Percentiles rank a stretch among this genome's conserved stretches.
Evolutionary conservation across 2,113 vertebrate species (phyloP).

Genomic region (Pedionomus torquatus): DNA sequence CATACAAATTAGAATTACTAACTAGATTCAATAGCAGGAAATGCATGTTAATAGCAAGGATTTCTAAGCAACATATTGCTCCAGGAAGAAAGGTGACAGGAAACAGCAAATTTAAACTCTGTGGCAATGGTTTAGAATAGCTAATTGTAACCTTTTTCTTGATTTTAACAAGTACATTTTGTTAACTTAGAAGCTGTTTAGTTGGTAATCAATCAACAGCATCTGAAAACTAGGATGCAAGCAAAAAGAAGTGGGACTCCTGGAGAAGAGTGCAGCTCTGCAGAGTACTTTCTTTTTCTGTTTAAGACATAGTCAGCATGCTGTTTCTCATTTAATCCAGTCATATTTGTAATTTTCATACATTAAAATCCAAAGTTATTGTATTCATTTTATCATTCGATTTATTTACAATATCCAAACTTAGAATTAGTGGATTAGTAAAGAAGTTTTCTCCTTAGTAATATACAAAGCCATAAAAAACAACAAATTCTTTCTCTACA

Average conservation of each 20-base stretch:
- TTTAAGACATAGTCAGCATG: not conserved
- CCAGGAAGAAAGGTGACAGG: constrained; percentile 59
- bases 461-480: not conserved
- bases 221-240: constrained; percentile 30
- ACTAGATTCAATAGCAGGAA: constrained; percentile 41
- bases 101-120: constrained; percentile 52
- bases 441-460: not conserved
- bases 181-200: constrained; percentile 56
- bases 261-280: not conserved
- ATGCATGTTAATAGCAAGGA: constrained; percentile 46
- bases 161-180: constrained; percentile 61
- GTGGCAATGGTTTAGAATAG: constrained; percentile 59
- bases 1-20: constrained; percentile 51
- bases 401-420: not conserved
- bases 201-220: constrained; percentile 48
- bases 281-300: not conserved
- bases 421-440: not conserved
- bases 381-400: not conserved
- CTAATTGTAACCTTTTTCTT: constrained; percentile 62
- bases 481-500: not conserved
- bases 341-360: not conserved
- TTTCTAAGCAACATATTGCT: constrained; percentile 58
- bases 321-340: not conserved
- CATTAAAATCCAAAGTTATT: not conserved
- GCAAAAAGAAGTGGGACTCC: not conserved